Percentiles rank a stretch among this genome's conserved stretches.
phyloP scores from a whole-genome alignment of 2,888 invertebrate genomes.

The Anticlea derivata region DNA sequence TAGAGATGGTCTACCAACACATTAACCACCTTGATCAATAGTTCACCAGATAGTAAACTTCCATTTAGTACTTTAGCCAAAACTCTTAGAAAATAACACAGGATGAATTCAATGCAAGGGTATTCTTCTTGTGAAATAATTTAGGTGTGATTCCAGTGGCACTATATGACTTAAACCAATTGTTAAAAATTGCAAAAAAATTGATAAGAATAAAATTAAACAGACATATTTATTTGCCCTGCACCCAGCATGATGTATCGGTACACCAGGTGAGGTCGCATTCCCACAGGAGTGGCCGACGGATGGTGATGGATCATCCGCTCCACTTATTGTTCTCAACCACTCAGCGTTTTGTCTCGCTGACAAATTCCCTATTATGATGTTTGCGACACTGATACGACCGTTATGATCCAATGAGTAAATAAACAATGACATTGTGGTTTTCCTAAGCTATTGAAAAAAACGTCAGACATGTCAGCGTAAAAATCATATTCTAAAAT shows the following conservation, averaged over 20 bases:
- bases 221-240: slow-evolving; percentile 31
- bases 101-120: too few relatives aligned
- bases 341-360: slow-evolving; percentile 59
- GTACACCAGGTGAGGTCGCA: slow-evolving; percentile 73
- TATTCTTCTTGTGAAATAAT: too few relatives aligned
- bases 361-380: slow-evolving; percentile 68
- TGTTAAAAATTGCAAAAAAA: slow-evolving; percentile 11
- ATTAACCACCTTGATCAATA: too few relatives aligned
- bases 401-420: slow-evolving; percentile 28
- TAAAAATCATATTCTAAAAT: slow-evolving; percentile 74
- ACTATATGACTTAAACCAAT: too few relatives aligned
- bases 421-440: slow-evolving; percentile 18
- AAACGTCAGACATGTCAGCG: slow-evolving; percentile 57
- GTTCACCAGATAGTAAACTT: too few relatives aligned
- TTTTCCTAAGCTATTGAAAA: slow-evolving; percentile 18
- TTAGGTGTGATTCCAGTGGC: too few relatives aligned
- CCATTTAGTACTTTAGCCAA: too few relatives aligned
- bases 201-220: slow-evolving; percentile 49
- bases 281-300: slow-evolving; percentile 66
- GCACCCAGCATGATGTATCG: slow-evolving; percentile 62
- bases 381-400: slow-evolving; percentile 32
- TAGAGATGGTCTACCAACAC: too few relatives aligned
- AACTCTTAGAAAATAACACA: too few relatives aligned
- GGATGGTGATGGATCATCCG: slow-evolving; percentile 79
- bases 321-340: slow-evolving; percentile 64